These are phyloP conservation scores for Kuschelorhynchus macadamiae DNA, from an alignment of 2,888 invertebrate species.

Conservation along the genomic window DNA sequence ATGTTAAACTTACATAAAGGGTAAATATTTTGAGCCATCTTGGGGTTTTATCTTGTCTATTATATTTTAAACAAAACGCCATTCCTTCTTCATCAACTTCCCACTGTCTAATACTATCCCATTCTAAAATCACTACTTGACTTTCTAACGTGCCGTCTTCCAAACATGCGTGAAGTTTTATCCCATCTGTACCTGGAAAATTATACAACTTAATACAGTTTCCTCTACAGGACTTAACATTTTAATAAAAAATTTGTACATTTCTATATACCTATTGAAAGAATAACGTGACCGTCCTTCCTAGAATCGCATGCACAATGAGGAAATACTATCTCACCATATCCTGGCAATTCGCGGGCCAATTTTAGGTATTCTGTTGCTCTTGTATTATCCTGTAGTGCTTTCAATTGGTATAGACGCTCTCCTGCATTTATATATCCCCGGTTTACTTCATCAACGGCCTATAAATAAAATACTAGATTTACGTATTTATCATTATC, in stretches of 20 bases:
- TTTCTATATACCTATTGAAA: slow-evolving; percentile 72
- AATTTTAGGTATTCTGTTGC: slow-evolving; percentile 88
- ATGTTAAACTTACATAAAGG: slow-evolving; percentile 85
- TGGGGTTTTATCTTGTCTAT: slow-evolving; percentile 83
- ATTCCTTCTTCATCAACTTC: slow-evolving; percentile 93
- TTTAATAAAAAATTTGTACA: no score
- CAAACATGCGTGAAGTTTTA: slow-evolving; percentile 87
- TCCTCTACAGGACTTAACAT: no score
- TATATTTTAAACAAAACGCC: slow-evolving; percentile 91
- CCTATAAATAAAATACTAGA: slow-evolving; percentile 68
- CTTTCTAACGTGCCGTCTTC: slow-evolving; percentile 83
- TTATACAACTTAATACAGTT: no score
- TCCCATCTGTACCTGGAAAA: slow-evolving; percentile 69
- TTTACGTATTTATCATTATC: no score
- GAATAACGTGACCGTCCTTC: slow-evolving; percentile 85
- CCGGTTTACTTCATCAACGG: slow-evolving; percentile 95
- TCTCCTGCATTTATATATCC: slow-evolving; percentile 92
- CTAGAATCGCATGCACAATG: slow-evolving; percentile 93
- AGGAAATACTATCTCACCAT: slow-evolving; percentile 95
- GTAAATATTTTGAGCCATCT: slow-evolving; percentile 90
- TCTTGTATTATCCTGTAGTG: slow-evolving; percentile 90
- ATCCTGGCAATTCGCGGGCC: slow-evolving; percentile 90
- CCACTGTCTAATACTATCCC: slow-evolving; percentile 88
- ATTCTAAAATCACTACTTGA: slow-evolving; percentile 86
- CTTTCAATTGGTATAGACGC: slow-evolving; percentile 95